Evolutionary conservation across 1,140 invertebrate genomes (phyloP), one percentile per base, ranked within the genome.

Genomic region (Penaeus japonicus): DNA sequence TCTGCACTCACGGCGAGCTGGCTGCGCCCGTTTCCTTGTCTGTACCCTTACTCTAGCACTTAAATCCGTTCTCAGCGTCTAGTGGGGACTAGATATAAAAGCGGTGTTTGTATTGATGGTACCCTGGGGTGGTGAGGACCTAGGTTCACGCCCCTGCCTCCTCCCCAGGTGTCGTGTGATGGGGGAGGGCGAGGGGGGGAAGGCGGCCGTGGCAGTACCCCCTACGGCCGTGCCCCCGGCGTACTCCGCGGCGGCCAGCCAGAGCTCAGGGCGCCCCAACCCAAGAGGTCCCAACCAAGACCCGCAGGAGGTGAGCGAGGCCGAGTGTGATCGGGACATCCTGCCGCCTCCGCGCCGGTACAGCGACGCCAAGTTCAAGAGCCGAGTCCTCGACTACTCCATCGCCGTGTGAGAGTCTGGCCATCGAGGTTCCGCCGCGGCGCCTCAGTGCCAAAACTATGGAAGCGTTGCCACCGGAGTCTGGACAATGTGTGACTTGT

Each of bases 71-170:
- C 35, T 73, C 27, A 30, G 35, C 70, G 35, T 18, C 70, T 73
- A 30, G 27, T 30, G 27, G 27, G 35, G 70, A 30, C 70, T 73
- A 32, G 55, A 82, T 57, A 55, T 7, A 59, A 27, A 30, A 73
- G 27, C 55, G 35, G 80, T 47, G 47, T 47, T 32, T 82, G 55
- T 88, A 88, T 83, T 88, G 86, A 88, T 70, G 35, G n/a, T 73
- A 55, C 54, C 86, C 80, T 88, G 86, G 86, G 86, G 86, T 83
- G 86, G 86, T 88, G 86, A 88, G 86, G 86, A 88, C 86, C 86
- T 55, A 88, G 86, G 86, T 77, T 88, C 86, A 88, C 79, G 59
- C 86, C 86, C 86, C 86, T 88, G 59, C 86, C 79, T 81, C 79
- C 86, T 88, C 55, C 86, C 35, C 86, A 88, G 86, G 86, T 82